Percentiles rank a stretch among this genome's conserved stretches.
Conservation (phyloP, 2,113 vertebrate species). For the Glaucomys volans region DNA sequence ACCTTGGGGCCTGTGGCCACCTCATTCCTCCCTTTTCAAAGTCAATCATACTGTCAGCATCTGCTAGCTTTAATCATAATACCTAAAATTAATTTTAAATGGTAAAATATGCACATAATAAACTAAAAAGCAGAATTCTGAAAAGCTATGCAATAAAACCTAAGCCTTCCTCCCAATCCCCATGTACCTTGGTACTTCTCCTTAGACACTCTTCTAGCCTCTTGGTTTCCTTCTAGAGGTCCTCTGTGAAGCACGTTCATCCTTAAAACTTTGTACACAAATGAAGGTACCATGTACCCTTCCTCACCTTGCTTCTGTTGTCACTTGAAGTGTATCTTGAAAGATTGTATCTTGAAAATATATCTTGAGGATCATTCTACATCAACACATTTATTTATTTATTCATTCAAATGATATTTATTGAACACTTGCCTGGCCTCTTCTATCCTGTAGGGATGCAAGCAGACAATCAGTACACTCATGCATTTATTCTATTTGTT, state of each 20-base stretch:
- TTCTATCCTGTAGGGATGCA: neutral
- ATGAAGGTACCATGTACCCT: rapidly evolving
- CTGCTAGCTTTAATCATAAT: neutral
- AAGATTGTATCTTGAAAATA: neutral
- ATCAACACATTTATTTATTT: neutral
- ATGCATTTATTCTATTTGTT: neutral
- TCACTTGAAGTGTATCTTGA: neutral
- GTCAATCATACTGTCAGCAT: neutral
- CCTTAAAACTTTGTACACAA: neutral
- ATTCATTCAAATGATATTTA: neutral
- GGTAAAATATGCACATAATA: neutral
- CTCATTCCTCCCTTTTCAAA: neutral
- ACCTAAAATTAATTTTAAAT: neutral
- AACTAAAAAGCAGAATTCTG: neutral
- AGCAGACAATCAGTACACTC: neutral
- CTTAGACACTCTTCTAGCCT: neutral
- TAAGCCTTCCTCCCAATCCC: neutral
- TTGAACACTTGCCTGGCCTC: neutral
- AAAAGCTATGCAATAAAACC: neutral
- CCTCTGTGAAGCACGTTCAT: rapidly evolving
- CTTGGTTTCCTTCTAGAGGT: neutral
- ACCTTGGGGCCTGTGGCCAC: neutral
- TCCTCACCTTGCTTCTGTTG: neutral
- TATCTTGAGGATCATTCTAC: neutral
- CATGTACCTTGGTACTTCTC: neutral